Conservation (phyloP, 2,888 invertebrate genomes). For the Euplagia quadripunctaria region DNA sequence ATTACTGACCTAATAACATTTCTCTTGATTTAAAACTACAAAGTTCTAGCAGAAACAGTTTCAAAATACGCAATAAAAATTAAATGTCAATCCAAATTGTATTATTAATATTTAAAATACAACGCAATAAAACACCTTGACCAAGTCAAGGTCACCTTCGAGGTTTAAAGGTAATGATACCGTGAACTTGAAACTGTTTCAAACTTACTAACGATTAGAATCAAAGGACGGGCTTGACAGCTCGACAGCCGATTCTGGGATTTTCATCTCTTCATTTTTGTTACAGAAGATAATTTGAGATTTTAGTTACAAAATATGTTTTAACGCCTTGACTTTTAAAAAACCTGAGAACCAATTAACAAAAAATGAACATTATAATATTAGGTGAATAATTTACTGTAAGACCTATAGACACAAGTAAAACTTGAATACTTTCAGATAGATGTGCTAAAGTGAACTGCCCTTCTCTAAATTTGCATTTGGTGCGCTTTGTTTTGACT, state of each 20-base stretch:
- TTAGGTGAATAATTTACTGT: not conserved
- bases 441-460: not conserved
- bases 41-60: not conserved
- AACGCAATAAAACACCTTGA: not conserved
- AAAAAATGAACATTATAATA: not conserved
- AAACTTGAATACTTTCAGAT: not conserved
- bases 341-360: not conserved
- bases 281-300: not conserved
- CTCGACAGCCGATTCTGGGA: not conserved
- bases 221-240: slow-evolving; percentile 4
- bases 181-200: slow-evolving; percentile 19
- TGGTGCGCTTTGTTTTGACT: rapidly evolving
- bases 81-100: not conserved
- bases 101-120: not conserved
- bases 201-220: slow-evolving; percentile 13
- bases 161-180: slow-evolving; percentile 3
- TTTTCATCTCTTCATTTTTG: not conserved
- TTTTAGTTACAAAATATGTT: not conserved
- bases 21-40: not conserved
- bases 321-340: not conserved
- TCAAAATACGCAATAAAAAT: not conserved
- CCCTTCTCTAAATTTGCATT: not conserved
- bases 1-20: not conserved
- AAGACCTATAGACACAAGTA: not conserved
- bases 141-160: slow-evolving; percentile 2